Evolutionary conservation across 2,797 vertebrate species (phyloP).

Genomic region (Lacerta bilineata): DNA sequence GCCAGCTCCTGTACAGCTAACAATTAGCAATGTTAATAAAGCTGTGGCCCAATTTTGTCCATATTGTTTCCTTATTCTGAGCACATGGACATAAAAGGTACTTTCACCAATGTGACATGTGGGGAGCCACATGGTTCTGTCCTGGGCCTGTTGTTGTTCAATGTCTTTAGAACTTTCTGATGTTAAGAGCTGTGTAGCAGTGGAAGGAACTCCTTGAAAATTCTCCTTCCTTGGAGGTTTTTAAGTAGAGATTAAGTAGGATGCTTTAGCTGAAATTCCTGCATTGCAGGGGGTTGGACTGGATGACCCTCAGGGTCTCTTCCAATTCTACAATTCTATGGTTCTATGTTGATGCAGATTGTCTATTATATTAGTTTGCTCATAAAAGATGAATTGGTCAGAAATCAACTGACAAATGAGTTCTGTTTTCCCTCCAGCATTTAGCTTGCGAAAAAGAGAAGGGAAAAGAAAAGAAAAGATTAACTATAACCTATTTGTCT

Average conservation of each 20-base stretch:
- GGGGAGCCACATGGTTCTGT: too few species aligned
- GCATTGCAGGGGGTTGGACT: too few species aligned
- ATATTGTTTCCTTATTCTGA: background rate
- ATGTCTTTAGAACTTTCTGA: too few species aligned
- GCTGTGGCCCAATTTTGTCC: background rate
- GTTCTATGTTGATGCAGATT: slow-evolving; percentile 54
- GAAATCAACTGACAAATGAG: slow-evolving; percentile 73
- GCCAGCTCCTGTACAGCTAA: background rate
- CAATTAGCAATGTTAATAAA: background rate
- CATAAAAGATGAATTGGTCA: slow-evolving; percentile 74
- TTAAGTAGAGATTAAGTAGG: too few species aligned
- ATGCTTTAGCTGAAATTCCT: too few species aligned
- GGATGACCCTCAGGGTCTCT: too few species aligned
- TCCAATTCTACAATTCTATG: too few species aligned
- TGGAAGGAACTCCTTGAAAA: too few species aligned
- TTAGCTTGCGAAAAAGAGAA: background rate
- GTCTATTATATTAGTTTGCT: slow-evolving; percentile 57
- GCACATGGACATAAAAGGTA: too few species aligned
- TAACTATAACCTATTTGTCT: background rate
- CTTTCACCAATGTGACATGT: slow-evolving; percentile 27
- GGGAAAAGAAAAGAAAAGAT: background rate
- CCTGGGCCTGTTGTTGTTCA: too few species aligned
- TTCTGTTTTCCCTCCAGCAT: slow-evolving; percentile 55
- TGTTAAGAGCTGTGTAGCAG: too few species aligned
- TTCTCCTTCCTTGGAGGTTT: too few species aligned